Evolutionary conservation across 2,888 invertebrate species (phyloP).

Genomic region (Thecophora atra): DNA sequence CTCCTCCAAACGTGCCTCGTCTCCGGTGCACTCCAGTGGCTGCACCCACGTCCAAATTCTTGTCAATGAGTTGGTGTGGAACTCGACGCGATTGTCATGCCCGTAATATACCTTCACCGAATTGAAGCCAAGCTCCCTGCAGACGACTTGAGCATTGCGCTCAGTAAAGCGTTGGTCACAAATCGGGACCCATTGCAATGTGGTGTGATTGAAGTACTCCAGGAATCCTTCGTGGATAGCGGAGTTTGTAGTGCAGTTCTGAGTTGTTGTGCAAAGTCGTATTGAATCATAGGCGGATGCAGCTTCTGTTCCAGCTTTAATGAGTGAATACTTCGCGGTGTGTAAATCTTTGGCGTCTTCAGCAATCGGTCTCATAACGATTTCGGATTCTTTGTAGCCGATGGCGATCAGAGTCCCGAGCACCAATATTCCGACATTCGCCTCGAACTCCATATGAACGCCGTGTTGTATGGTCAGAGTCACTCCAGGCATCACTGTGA

Average conservation of each 20-base stretch:
- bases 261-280: conserved; percentile 74
- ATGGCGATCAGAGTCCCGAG: conserved; percentile 88
- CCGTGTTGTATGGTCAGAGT: conserved; percentile 88
- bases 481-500: conserved; percentile 96
- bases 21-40: conserved; percentile 84
- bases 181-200: conserved; percentile 95
- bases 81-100: conserved; percentile 85
- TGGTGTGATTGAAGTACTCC: conserved; percentile 94
- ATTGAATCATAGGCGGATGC: conserved; percentile 53
- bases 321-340: conserved; percentile 66
- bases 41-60: conserved; percentile 96
- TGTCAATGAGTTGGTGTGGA: conserved; percentile 86
- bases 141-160: conserved; percentile 95
- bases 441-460: conserved; percentile 90
- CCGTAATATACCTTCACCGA: conserved; percentile 89
- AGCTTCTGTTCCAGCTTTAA: conserved; percentile 68
- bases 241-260: conserved; percentile 63
- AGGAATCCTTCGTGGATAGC: conserved; percentile 81
- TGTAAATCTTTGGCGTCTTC: conserved; percentile 55
- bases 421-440: conserved; percentile 95
- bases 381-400: conserved; percentile 80
- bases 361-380: conserved; percentile 76
- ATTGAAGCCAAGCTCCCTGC: conserved; percentile 90
- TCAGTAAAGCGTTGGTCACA: conserved; percentile 96
- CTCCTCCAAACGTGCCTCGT: conserved; percentile 80